Conservation (phyloP, 2,113 vertebrate species). For the Cisticola juncidis region DNA sequence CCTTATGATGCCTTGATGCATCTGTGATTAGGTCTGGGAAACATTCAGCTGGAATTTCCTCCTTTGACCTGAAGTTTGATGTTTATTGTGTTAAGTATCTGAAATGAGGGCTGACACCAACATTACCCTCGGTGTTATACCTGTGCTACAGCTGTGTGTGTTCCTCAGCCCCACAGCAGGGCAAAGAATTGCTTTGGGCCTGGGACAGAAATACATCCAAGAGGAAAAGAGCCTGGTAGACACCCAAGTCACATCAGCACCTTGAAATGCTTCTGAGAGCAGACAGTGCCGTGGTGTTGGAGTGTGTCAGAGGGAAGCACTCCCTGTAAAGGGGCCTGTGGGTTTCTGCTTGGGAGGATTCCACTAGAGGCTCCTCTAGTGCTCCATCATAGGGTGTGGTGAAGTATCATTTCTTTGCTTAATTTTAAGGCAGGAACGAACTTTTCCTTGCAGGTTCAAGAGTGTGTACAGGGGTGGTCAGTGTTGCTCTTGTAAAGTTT, state of each 20-base stretch:
- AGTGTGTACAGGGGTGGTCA: accelerated
- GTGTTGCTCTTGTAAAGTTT: neutral
- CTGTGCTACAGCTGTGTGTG: neutral
- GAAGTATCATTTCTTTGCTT: neutral
- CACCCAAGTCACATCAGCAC: accelerated
- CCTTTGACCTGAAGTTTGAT: neutral
- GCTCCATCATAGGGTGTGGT: accelerated
- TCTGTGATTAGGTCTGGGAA: neutral
- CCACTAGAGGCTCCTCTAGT: neutral
- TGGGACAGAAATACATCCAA: neutral
- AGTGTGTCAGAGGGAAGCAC: neutral
- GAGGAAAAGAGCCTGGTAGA: neutral
- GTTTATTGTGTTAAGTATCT: neutral
- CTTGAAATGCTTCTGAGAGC: accelerated
- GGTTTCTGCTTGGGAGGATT: neutral
- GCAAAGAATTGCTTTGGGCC: neutral
- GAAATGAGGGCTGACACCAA: neutral
- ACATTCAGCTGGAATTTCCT: neutral
- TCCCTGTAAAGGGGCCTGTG: neutral
- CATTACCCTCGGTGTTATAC: accelerated
- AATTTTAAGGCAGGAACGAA: neutral
- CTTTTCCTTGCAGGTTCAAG: neutral
- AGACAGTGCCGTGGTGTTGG: neutral
- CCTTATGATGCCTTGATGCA: neutral
- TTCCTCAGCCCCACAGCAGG: neutral